These are phyloP conservation scores for Strigamia transsilvanica DNA, from an alignment of 2,888 invertebrate species.

Conservation along the genomic window DNA sequence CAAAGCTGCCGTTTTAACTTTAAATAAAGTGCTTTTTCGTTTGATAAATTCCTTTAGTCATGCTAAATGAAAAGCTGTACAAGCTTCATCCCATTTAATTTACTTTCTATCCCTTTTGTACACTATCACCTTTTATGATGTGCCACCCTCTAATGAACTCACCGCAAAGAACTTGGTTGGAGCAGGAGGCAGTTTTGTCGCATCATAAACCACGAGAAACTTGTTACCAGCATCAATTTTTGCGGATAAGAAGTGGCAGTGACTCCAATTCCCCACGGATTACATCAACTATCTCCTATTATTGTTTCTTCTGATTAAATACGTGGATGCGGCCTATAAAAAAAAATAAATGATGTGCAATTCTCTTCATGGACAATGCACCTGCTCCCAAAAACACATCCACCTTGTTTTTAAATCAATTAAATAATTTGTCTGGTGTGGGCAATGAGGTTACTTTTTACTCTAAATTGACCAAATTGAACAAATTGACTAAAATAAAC, in stretches of 20 bases:
- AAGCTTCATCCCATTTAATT: background rate
- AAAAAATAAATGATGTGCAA: background rate
- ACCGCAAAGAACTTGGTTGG: slow-evolving; percentile 20
- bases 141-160: slow-evolving; percentile 26
- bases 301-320: slow-evolving; percentile 25
- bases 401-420: too few species aligned
- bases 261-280: slow-evolving; percentile 3
- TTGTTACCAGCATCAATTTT: slow-evolving; percentile 20
- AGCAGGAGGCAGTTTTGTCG: slow-evolving; percentile 30
- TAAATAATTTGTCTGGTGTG: too few species aligned
- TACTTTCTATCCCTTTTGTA: slow-evolving; percentile 24
- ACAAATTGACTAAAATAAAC: too few species aligned
- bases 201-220: slow-evolving; percentile 21
- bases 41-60: slow-evolving; percentile 5
- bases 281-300: slow-evolving; percentile 11
- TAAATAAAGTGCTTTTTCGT: slow-evolving; percentile 15
- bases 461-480: too few species aligned
- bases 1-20: background rate
- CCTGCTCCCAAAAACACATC: background rate
- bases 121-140: slow-evolving; percentile 30
- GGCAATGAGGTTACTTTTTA: too few species aligned
- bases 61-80: slow-evolving; percentile 10
- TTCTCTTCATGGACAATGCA: background rate
- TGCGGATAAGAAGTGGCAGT: slow-evolving; percentile 14
- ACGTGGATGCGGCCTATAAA: background rate